Conservation (phyloP, 2,888 invertebrate genomes). For the Eustalomyia histrio region DNA sequence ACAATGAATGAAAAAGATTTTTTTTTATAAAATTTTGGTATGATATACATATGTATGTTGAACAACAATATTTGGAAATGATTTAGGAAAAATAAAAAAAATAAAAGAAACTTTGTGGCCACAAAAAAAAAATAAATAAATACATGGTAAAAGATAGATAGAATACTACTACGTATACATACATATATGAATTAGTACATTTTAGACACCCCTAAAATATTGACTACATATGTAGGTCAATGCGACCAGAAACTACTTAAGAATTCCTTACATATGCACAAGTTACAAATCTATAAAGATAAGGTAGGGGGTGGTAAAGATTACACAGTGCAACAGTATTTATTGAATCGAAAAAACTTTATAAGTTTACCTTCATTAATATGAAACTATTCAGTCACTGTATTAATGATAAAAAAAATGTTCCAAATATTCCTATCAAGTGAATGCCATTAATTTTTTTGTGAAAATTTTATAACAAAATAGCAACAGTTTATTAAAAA, state of each 20-base stretch:
- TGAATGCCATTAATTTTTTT: too few relatives aligned
- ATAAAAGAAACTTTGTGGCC: constrained; percentile 38
- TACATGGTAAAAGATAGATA: constrained; percentile 15
- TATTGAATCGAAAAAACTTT: too few relatives aligned
- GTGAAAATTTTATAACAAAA: too few relatives aligned
- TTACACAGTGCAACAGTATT: too few relatives aligned
- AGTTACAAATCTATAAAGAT: not conserved
- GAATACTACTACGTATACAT: not conserved
- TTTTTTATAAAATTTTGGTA: constrained; percentile 4
- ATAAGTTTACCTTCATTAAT: too few relatives aligned
- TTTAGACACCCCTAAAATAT: constrained; percentile 49
- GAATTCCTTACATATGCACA: constrained; percentile 46
- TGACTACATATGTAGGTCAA: constrained; percentile 57
- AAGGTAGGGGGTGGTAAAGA: constrained; percentile 3
- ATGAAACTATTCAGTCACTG: too few relatives aligned
- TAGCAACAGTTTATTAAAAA: too few relatives aligned
- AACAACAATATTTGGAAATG: constrained; percentile 13
- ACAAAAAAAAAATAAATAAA: constrained; percentile 30
- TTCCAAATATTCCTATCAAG: too few relatives aligned
- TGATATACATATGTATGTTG: constrained; percentile 14
- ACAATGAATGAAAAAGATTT: constrained; percentile 11
- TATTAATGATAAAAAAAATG: too few relatives aligned
- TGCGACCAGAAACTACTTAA: constrained; percentile 54
- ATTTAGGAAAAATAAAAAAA: constrained; percentile 12
- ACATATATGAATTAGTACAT: constrained; percentile 42